Percentiles rank a stretch among this genome's conserved stretches.
Conservation (phyloP, 2,888 invertebrate genomes). For the Synergus japonicus region DNA sequence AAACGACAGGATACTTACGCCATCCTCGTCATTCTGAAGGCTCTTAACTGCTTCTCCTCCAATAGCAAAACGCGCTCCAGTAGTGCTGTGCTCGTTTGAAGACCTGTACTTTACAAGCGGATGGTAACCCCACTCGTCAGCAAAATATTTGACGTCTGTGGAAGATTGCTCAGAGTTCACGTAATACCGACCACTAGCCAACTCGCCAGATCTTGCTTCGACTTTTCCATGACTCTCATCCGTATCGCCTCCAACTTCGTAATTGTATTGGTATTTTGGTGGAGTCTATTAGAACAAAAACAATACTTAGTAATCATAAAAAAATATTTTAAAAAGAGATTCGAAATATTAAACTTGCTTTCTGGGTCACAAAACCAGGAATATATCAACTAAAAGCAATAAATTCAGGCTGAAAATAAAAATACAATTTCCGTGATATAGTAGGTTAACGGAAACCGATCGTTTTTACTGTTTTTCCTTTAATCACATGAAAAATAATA, state of each 20-base stretch:
- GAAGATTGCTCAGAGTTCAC: slow-evolving; percentile 63
- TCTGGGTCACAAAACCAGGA: background rate
- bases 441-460: background rate
- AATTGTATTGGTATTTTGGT: slow-evolving; percentile 63
- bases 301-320: background rate
- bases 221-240: slow-evolving; percentile 62
- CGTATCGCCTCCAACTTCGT: slow-evolving; percentile 60
- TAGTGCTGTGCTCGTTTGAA: slow-evolving; percentile 78
- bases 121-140: slow-evolving; percentile 83
- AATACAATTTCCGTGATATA: background rate
- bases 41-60: slow-evolving; percentile 81
- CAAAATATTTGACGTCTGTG: slow-evolving; percentile 80
- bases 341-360: background rate
- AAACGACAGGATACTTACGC: slow-evolving; percentile 37
- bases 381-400: background rate
- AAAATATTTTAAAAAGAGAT: background rate
- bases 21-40: slow-evolving; percentile 65
- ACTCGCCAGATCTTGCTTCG: slow-evolving; percentile 63
- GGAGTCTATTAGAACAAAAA: slow-evolving; percentile 59
- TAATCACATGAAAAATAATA: background rate
- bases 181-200: slow-evolving; percentile 65
- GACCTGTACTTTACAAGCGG: slow-evolving; percentile 81
- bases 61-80: slow-evolving; percentile 79
- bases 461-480: background rate
- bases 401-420: background rate